Base-by-base conservation (phyloP, 2,888 invertebrate species). In the Diabrotica balteata region DNA sequence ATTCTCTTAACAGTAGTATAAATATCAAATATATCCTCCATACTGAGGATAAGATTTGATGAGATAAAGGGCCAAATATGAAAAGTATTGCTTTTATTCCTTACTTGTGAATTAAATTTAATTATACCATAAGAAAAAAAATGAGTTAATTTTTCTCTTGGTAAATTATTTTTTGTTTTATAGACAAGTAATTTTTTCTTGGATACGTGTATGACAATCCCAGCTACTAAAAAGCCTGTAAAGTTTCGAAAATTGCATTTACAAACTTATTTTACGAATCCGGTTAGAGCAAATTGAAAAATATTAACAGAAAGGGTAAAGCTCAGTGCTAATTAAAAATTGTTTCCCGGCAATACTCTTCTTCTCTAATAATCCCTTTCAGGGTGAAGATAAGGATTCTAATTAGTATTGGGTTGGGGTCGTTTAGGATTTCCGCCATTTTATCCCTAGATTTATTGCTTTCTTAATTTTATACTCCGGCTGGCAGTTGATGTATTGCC, bases 221-320 rank as follows among this genome's bases (percentile, higher is more conserved):
- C 10, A 47, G 10, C 10, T 10, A 10, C 47, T 44, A n/a, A n/a
- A n/a, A 45, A 11, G 43, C 44, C 43, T 17, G 44, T 17, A 45
- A 17, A 44, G 58, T 69, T 67, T 65, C 64, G 66, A 67, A 72
- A 72, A 72, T 72, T 71, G 71, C 71, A 70, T 72, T 73, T 70
- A 49, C 50, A 68, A 70, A 63, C 64, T 68, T 63, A 67, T 72
- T 74, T 71, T 69, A 71, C 70, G 69, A 74, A 73, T 74, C 72
- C 69, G 72, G 64, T 73, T 70, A 65, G 68, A 60, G 67, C 63
- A 74, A 74, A 74, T 72, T 74, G 69, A 63, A 68, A 71, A 74
- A 68, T 71, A 72, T 72, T 72, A 72, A 66, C 72, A 66, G 68
- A 51, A 68, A 69, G 68, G 71, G 68, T 66, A 58, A 57, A 70